Evolutionary conservation across 2,113 vertebrate genomes (phyloP).

Genomic region (Diphyllodes magnificus): DNA sequence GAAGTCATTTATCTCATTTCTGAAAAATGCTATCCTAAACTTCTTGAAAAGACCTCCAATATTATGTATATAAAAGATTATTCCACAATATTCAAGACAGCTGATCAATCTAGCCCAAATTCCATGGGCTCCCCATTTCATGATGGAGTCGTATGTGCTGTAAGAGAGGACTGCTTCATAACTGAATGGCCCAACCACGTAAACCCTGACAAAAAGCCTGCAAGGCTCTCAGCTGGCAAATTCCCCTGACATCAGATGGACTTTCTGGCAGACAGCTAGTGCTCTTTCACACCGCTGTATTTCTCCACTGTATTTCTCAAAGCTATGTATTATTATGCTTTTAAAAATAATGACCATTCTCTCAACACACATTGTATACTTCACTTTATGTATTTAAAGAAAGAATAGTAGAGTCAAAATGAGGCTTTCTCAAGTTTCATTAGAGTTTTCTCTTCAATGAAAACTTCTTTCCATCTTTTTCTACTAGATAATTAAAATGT

Average conservation of each 20-base stretch:
- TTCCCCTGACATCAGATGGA: not conserved
- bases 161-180: not conserved
- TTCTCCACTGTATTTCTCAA: not conserved
- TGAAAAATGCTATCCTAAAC: not conserved
- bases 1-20: not conserved
- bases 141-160: accelerated
- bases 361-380: not conserved
- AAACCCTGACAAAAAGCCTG: not conserved
- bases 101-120: not conserved
- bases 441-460: not conserved
- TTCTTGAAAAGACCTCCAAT: not conserved
- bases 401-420: not conserved
- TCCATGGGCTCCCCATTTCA: not conserved
- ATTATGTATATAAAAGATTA: not conserved
- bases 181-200: accelerated
- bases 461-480: not conserved
- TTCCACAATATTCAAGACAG: not conserved
- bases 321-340: not conserved
- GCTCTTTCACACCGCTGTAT: not conserved
- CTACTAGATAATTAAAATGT: not conserved
- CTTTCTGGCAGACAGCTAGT: not conserved
- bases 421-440: not conserved
- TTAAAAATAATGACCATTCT: not conserved
- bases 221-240: not conserved
- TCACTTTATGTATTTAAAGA: not conserved